Evolutionary conservation across 2,888 invertebrate species (phyloP), one percentile per base, ranked within the genome.

Genomic region (Ophraella communa): DNA sequence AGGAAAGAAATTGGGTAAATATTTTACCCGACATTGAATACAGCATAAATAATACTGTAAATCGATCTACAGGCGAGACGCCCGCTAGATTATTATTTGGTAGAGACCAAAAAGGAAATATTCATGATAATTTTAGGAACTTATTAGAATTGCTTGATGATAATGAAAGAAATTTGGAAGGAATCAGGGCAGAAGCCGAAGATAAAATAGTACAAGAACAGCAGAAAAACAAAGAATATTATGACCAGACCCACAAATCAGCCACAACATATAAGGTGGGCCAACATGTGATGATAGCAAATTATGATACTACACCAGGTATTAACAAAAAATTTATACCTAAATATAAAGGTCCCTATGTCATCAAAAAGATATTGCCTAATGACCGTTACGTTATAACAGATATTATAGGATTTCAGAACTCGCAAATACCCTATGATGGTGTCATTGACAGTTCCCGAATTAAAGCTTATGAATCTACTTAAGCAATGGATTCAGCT

Each of bases 81-180:
- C 73, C 77, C 2, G 68, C 71, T 56, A 71, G 60, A 18, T 51
- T 75, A 30, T 62, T 78, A 33, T 78, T 77, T 62, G 78, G 77
- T 1, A 52, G 56, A 11, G 7, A 57, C 18, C 61, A 61, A 61
- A 10, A 17, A 5, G 52, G 61, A 5, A 33, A 61, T 14, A 7
- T 61, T 24, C 17, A 45, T 1, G 56, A 65, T 33, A 65, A 56
- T 52, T 21, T 65, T 27, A 17, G 21, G 11, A n/a, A 42, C 7
- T 30, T 45, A 8, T 49, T 64, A 18, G 45, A 60, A 20, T 14
- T 4, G 1, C 17, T 51, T 10, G 27, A 21, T 23, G 3, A 42
- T 7, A 17, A n/a, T 0, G 33, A 52, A 3, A 20, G 8, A 27
- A 10, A 62, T 18, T 27, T 62, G 27, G 44, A 47, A 11, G 23